Evolutionary conservation across 2,888 invertebrate species (phyloP), one percentile per base, ranked within the genome.

Genomic region (Drosophila gaucha): DNA sequence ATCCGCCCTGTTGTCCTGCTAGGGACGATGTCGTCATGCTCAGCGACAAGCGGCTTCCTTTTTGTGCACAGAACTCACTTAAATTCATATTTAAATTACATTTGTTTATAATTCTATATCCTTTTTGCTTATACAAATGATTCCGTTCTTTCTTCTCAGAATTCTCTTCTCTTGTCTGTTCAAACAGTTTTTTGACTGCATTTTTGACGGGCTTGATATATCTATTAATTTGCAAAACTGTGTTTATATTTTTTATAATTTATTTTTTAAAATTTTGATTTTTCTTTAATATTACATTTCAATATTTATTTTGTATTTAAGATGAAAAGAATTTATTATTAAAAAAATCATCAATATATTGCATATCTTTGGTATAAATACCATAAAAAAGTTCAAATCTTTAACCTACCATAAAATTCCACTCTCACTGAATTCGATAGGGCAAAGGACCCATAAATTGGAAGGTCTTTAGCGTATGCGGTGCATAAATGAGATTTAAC

Each of bases 11-110:
- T 65, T 64, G 72, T 73, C 60, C 78, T 51, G 64, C 46, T 44
- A 39, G 49, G 39, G 31, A 57, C 49, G 43, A 43, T 54, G 79
- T 51, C 65, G 68, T 64, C 68, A 39, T 66, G 79, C 68, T 36
- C 41, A 39, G 57, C 55, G 72, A 71, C 38, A 51, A 47, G 41
- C 55, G 75, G 51, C 35, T 44, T 59, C 41, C 67, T 50, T 43
- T 64, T 64, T 62, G 41, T 52, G 44, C 55, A 60, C 50, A 64
- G 51, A 59, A 55, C 78, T 58, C 68, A 86, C 80, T 80, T 86
- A 78, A 88, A 88, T 84, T 77, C 65, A 72, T 84, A 84, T 84
- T 88, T 74, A 80, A 84, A 88, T 84, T 86, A 68, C 80, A 80
- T 83, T 86, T 83, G 58, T 63, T 67, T 63, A 55, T 72, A 50